These are phyloP conservation scores for Sandelia bainsii DNA, from an alignment of 2,797 vertebrate genomes.

Conservation along the genomic window DNA sequence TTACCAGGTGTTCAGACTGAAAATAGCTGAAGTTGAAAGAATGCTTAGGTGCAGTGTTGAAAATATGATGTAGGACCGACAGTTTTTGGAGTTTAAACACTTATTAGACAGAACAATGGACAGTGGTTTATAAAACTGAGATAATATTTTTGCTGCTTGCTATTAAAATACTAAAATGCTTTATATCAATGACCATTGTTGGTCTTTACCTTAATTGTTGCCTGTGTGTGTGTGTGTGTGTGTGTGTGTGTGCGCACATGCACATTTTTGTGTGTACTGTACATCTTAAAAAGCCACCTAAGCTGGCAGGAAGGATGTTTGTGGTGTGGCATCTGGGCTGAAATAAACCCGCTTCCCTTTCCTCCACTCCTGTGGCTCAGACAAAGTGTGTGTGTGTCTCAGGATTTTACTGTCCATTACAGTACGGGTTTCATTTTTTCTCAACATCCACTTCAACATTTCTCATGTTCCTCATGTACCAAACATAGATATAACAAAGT, in stretches of 20 bases:
- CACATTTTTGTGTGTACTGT: constrained; percentile 18
- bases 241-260: constrained; percentile 3
- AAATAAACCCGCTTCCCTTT: constrained; percentile 83
- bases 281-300: constrained; percentile 64
- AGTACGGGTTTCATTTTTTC: background rate
- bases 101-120: background rate
- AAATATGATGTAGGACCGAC: background rate
- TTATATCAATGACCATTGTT: background rate
- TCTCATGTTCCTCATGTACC: background rate
- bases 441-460: background rate
- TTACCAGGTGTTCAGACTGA: constrained; percentile 34
- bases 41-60: background rate
- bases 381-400: constrained; percentile 41
- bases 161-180: background rate
- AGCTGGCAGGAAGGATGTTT: constrained; percentile 81
- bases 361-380: constrained; percentile 71
- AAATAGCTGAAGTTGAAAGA: constrained; percentile 23
- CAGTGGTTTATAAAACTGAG: background rate
- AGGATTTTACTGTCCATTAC: constrained; percentile 4
- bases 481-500: background rate
- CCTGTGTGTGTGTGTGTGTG: constrained; percentile 19
- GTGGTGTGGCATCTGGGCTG: constrained; percentile 78
- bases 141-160: background rate
- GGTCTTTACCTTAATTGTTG: constrained; percentile 36
- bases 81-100: too few species aligned